These are phyloP conservation scores for Typhlichthys subterraneus DNA, from an alignment of 2,797 vertebrate genomes.

Conservation along the genomic window DNA sequence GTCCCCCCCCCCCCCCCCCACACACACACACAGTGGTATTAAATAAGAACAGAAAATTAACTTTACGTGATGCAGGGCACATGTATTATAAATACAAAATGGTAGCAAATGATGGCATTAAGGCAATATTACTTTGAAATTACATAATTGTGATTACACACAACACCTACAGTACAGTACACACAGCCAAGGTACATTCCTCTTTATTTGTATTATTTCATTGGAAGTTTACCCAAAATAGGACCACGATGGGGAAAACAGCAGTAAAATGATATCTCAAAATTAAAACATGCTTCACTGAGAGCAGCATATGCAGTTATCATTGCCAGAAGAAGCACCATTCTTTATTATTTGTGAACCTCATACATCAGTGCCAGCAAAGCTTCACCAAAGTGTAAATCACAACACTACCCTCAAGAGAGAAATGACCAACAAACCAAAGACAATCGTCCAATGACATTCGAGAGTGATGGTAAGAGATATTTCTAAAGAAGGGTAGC, in stretches of 20 bases:
- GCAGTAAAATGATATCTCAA: constrained; percentile 47
- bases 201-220: constrained; percentile 50
- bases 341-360: constrained; percentile 66
- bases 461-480: constrained; percentile 45
- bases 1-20: constrained; percentile 11
- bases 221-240: constrained; percentile 32
- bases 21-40: constrained; percentile 31
- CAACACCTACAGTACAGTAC: not conserved
- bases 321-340: constrained; percentile 44
- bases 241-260: constrained; percentile 35
- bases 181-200: constrained; percentile 50
- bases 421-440: constrained; percentile 58
- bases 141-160: not conserved
- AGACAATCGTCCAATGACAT: constrained; percentile 62
- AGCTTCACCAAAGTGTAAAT: constrained; percentile 43
- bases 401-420: constrained; percentile 28
- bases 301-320: constrained; percentile 46
- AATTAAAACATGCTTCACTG: constrained; percentile 45
- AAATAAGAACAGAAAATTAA: constrained; percentile 36
- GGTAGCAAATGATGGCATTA: not conserved
- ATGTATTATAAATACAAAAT: constrained; percentile 36
- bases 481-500: constrained; percentile 34
- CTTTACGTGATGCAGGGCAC: not conserved
- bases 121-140: not conserved
- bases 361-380: constrained; percentile 51